Evolutionary conservation across 2,113 vertebrate genomes (phyloP).

Genomic region (Oriolus oriolus): DNA sequence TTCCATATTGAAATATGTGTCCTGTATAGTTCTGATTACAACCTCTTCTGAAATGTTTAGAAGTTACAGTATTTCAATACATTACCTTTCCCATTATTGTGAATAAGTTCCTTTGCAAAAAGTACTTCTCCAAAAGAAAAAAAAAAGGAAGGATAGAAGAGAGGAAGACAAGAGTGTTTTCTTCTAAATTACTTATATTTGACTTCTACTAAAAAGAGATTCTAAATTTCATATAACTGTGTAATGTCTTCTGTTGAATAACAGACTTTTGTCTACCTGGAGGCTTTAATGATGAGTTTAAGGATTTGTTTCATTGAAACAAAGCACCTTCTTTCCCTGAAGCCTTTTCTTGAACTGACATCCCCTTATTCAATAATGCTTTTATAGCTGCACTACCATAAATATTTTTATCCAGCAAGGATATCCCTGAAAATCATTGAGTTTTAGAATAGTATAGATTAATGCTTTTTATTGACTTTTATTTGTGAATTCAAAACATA

Average conservation of each 20-base stretch:
- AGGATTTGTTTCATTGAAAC: not conserved
- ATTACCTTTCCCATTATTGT: not conserved
- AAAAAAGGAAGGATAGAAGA: accelerated
- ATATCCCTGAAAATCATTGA: not conserved
- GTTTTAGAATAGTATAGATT: not conserved
- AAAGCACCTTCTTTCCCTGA: not conserved
- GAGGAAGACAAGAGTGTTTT: not conserved
- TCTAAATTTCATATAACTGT: not conserved
- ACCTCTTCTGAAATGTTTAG: not conserved
- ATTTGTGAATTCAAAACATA: not conserved
- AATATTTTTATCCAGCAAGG: not conserved
- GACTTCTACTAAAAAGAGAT: not conserved
- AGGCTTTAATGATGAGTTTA: not conserved
- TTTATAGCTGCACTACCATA: not conserved
- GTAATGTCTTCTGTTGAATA: not conserved
- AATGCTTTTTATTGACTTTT: not conserved
- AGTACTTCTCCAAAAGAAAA: not conserved
- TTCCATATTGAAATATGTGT: not conserved
- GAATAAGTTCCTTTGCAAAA: not conserved
- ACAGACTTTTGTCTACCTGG: not conserved
- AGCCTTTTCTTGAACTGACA: not conserved
- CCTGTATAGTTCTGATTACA: not conserved
- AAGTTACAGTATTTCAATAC: not conserved
- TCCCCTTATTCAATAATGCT: not conserved
- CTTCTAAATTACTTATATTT: not conserved